These are phyloP conservation scores for Clytia hemisphaerica DNA, from an alignment of 30 jellyfish, hydroid and myxozoan species.

Conservation along the genomic window DNA sequence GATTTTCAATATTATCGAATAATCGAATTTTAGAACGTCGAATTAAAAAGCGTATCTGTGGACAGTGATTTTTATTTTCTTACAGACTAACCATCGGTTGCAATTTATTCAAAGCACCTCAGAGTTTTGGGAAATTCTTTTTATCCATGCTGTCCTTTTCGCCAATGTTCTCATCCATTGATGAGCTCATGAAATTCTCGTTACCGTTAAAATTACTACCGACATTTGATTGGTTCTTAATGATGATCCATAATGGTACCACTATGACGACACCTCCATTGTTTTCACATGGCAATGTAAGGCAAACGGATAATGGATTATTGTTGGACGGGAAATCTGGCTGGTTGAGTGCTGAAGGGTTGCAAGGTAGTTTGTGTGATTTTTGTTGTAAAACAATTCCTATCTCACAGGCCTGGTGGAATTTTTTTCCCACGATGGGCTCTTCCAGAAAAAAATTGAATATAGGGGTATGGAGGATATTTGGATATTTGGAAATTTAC, in stretches of 20 bases:
- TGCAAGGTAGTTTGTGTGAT: constrained; percentile 21
- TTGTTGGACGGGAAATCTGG: constrained; percentile 48
- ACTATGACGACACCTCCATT: constrained; percentile 46
- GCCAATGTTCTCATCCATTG: constrained; percentile 28
- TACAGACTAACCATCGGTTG: constrained; percentile 36
- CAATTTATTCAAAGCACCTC: constrained; percentile 24
- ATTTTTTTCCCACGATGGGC: too few relatives aligned
- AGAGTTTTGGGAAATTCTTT: constrained; percentile 41
- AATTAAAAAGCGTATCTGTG: too few relatives aligned
- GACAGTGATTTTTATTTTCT: too few relatives aligned
- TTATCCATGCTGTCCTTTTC: constrained; percentile 30
- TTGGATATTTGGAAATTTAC: too few relatives aligned
- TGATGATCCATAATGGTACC: constrained; percentile 28
- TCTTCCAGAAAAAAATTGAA: too few relatives aligned
- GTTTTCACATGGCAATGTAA: constrained; percentile 34
- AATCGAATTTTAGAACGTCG: too few relatives aligned
- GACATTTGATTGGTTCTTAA: constrained; percentile 45
- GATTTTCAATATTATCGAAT: too few relatives aligned
- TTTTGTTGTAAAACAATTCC: neutral
- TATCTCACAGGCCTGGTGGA: too few relatives aligned
- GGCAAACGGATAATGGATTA: constrained; percentile 40
- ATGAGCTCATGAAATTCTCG: constrained; percentile 47
- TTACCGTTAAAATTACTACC: constrained; percentile 40
- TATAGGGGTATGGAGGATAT: too few relatives aligned
- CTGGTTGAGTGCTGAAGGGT: constrained; percentile 38